phyloP scores from a whole-genome alignment of 2,888 invertebrate species.

The Zootermopsis nevadensis region DNA sequence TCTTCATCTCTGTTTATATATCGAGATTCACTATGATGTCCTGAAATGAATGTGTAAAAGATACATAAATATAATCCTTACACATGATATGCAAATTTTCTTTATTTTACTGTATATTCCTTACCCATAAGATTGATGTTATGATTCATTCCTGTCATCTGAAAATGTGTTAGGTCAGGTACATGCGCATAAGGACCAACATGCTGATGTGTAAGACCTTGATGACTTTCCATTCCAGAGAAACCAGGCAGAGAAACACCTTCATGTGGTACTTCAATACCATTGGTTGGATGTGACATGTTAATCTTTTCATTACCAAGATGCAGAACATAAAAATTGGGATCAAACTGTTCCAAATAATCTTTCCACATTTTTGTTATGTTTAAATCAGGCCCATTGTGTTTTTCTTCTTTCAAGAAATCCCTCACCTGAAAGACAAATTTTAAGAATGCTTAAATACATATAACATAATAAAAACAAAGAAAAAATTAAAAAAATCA shows the following conservation, averaged over 20 bases:
- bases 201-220: slow-evolving; percentile 19
- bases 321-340: slow-evolving; percentile 66
- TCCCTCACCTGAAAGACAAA: slow-evolving; percentile 59
- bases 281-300: slow-evolving; percentile 32
- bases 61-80: neutral
- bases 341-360: slow-evolving; percentile 68
- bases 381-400: slow-evolving; percentile 69
- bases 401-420: slow-evolving; percentile 68
- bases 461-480: too few species aligned
- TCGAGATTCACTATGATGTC: slow-evolving; percentile 29
- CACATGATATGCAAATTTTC: neutral
- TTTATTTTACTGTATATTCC: neutral
- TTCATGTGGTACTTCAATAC: slow-evolving; percentile 18
- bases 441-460: neutral
- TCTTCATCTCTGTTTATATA: slow-evolving; percentile 14
- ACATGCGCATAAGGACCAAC: slow-evolving; percentile 8
- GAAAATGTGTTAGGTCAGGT: slow-evolving; percentile 38
- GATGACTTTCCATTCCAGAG: slow-evolving; percentile 24
- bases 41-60: neutral
- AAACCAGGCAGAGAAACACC: slow-evolving; percentile 14
- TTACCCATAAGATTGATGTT: slow-evolving; percentile 36
- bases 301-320: slow-evolving; percentile 65
- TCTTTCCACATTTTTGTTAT: slow-evolving; percentile 71
- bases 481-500: neutral
- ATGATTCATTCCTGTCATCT: slow-evolving; percentile 34